Evolutionary conservation across 2,797 vertebrate species (phyloP).

Genomic region (Champsocephalus gunnari): DNA sequence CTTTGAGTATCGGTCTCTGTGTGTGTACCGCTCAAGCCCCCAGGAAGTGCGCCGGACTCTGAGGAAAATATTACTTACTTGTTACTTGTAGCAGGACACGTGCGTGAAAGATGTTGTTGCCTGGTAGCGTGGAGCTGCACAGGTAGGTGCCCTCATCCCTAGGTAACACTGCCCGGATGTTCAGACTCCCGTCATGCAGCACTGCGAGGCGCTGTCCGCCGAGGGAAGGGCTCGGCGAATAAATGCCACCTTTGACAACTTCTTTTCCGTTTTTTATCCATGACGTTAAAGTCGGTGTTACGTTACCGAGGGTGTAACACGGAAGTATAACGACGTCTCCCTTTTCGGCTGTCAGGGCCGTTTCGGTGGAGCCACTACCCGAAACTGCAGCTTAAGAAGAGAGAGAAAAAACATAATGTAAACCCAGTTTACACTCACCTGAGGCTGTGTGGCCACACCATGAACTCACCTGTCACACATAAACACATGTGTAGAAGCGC

Average conservation of each 20-base stretch:
- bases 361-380: constrained; percentile 24
- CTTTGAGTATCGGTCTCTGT: not conserved
- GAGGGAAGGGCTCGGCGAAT: rapidly evolving
- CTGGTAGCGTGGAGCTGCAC: constrained; percentile 77
- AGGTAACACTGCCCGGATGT: constrained; percentile 66
- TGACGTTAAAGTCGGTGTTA: constrained; percentile 53
- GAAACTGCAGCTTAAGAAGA: constrained; percentile 49
- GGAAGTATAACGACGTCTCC: constrained; percentile 75
- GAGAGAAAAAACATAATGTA: not conserved
- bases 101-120: constrained; percentile 45
- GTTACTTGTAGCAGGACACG: constrained; percentile 81
- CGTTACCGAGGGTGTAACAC: constrained; percentile 75
- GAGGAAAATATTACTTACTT: constrained; percentile 80
- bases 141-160: constrained; percentile 87
- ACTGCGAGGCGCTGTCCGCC: constrained; percentile 71
- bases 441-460: not conserved
- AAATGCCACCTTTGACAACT: not conserved
- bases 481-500: constrained; percentile 62
- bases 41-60: no score
- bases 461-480: constrained; percentile 68
- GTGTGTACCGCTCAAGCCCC: not conserved
- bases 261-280: constrained; percentile 83
- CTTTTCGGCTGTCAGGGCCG: constrained; percentile 31
- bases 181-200: constrained; percentile 79
- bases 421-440: not conserved